Conservation (phyloP, 2,888 invertebrate species). For the Thecophora atra region DNA sequence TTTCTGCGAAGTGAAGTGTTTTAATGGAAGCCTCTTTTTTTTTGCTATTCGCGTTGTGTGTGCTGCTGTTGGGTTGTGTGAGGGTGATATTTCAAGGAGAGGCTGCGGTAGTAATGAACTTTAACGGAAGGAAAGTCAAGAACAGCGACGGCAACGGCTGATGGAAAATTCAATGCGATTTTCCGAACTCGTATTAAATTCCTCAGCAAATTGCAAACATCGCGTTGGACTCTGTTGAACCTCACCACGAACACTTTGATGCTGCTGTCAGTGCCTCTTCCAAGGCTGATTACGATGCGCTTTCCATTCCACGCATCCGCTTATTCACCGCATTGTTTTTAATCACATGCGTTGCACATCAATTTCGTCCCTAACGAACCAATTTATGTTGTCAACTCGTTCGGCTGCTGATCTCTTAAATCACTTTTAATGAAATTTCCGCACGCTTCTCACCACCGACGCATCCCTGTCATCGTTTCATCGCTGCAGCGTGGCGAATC, state of each 20-base stretch:
- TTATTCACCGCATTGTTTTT: neutral
- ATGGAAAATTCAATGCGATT: neutral
- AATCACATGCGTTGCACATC: neutral
- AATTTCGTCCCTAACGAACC: neutral
- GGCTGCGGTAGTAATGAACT: slow-evolving; percentile 28
- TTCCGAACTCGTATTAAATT: neutral
- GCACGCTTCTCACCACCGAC: neutral
- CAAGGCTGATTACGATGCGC: neutral
- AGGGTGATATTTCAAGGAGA: neutral
- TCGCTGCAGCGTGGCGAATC: neutral
- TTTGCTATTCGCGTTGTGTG: neutral
- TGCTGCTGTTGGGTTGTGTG: neutral
- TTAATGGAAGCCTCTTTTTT: slow-evolving; percentile 18
- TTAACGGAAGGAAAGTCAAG: slow-evolving; percentile 27
- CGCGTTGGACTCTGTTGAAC: neutral
- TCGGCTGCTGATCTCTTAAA: slow-evolving; percentile 9
- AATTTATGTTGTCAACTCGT: slow-evolving; percentile 17
- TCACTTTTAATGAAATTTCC: slow-evolving; percentile 27
- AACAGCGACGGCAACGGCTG: neutral
- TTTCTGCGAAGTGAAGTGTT: slow-evolving; percentile 30
- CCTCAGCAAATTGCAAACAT: neutral
- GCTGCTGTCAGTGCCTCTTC: too few relatives aligned
- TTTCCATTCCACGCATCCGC: neutral
- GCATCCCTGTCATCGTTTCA: neutral
- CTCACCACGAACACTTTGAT: too few relatives aligned